A percentile compares a stretch with the other conserved stretches of the same genome.
Evolutionary conservation across 2,113 vertebrate species (phyloP).

Genomic region (Peromyscus leucopus): DNA sequence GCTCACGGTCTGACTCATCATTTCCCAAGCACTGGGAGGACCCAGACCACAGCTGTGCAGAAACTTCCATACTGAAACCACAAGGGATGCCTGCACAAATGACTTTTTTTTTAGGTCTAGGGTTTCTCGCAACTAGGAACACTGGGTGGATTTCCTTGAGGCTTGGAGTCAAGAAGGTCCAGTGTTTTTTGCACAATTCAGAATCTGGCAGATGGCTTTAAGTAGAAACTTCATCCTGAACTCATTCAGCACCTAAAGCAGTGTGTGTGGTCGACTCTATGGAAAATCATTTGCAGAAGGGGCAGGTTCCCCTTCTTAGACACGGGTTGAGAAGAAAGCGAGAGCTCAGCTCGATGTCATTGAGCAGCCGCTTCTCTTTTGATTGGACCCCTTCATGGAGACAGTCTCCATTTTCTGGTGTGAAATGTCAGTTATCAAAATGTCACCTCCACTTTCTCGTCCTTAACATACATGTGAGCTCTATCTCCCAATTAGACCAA

Average conservation of each 20-base stretch:
- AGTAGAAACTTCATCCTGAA: conserved; percentile 25
- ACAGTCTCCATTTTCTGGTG: neutral
- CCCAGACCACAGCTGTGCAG: conserved; percentile 71
- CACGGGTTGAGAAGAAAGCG: neutral
- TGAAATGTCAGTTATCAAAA: neutral
- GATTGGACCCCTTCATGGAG: neutral
- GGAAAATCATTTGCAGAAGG: neutral
- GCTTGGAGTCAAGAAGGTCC: conserved; percentile 67
- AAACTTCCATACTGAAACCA: conserved; percentile 73
- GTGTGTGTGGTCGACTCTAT: neutral
- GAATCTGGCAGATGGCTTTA: conserved; percentile 49
- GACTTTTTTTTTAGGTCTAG: conserved; percentile 73
- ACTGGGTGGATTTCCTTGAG: conserved; percentile 71
- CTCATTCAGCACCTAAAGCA: neutral
- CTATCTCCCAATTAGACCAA: neutral
- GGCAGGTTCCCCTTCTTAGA: neutral
- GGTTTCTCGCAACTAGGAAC: conserved; percentile 68
- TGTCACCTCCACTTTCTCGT: neutral
- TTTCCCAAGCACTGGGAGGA: conserved; percentile 61
- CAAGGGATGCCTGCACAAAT: conserved; percentile 65
- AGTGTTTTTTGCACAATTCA: conserved; percentile 26
- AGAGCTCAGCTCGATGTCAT: neutral
- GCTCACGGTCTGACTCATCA: conserved; percentile 69
- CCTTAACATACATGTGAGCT: neutral
- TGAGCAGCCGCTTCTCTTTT: neutral